Evolutionary conservation across 2,113 vertebrate genomes (phyloP).

Genomic region (Murina feae): DNA sequence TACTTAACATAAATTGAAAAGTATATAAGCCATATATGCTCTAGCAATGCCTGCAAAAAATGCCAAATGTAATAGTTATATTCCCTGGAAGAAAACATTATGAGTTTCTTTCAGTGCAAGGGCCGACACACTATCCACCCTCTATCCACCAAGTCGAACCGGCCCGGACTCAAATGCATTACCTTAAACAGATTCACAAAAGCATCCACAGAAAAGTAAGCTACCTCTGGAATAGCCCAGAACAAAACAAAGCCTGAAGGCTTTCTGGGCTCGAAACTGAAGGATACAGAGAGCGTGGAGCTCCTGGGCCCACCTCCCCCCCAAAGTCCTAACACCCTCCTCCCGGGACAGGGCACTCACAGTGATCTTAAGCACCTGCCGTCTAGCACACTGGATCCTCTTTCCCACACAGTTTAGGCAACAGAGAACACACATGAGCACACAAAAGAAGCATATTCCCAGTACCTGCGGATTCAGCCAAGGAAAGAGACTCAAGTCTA

Average conservation of each 20-base stretch:
- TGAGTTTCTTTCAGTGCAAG: neutral
- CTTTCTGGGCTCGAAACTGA: neutral
- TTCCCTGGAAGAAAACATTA: neutral
- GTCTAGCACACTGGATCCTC: neutral
- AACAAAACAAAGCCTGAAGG: conserved; percentile 1
- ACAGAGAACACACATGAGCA: neutral
- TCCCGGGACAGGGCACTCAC: neutral
- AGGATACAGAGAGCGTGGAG: neutral
- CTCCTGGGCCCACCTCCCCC: neutral
- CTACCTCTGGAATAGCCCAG: neutral
- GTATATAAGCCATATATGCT: neutral
- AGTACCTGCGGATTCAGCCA: neutral
- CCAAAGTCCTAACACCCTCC: neutral
- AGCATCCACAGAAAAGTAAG: conserved; percentile 3
- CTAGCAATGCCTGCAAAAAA: neutral
- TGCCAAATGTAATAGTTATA: neutral
- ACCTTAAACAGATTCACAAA: neutral
- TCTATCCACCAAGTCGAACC: neutral
- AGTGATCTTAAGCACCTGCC: too few relatives aligned
- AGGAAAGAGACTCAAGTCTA: neutral
- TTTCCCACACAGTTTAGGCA: neutral
- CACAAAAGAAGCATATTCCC: neutral
- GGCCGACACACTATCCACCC: too few relatives aligned
- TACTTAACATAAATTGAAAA: conserved; percentile 11
- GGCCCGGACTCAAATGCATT: neutral